Evolutionary conservation across 2,888 invertebrate genomes (phyloP).

Genomic region (Hemithea aestivaria): DNA sequence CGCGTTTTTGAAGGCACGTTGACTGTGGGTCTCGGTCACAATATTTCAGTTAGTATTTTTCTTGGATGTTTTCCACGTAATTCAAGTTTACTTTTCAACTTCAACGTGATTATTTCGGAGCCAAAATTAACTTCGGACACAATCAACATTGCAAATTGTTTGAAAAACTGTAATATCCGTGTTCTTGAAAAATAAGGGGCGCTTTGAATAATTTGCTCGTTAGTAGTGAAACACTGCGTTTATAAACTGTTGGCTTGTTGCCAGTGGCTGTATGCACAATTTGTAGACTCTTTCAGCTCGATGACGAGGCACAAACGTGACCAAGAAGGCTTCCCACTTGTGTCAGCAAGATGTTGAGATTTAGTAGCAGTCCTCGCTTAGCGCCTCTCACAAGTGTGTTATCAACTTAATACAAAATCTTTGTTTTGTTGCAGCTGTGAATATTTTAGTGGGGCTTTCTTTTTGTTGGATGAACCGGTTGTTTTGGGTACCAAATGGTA

Average conservation of each 20-base stretch:
- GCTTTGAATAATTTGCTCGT: conserved; percentile 53
- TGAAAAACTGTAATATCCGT: conserved; percentile 9
- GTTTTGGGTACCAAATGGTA: too few relatives aligned
- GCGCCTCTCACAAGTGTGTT: background rate
- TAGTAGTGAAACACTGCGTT: conserved; percentile 59
- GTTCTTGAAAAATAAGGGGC: conserved; percentile 27
- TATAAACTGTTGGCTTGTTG: conserved; percentile 60
- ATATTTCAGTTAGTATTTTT: too few relatives aligned
- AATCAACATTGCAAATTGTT: conserved; percentile 7
- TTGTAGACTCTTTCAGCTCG: conserved; percentile 51
- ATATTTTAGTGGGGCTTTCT: too few relatives aligned
- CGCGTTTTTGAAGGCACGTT: too few relatives aligned
- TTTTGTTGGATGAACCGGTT: too few relatives aligned
- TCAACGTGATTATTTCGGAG: too few relatives aligned
- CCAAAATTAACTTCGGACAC: conserved; percentile 10
- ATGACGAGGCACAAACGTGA: conserved; percentile 61
- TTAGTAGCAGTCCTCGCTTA: conserved; percentile 8
- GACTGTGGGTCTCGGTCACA: too few relatives aligned
- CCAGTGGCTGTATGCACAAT: conserved; percentile 56
- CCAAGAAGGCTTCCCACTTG: conserved; percentile 42
- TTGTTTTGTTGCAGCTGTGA: too few relatives aligned
- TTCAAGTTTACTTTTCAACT: too few relatives aligned
- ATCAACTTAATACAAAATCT: too few relatives aligned
- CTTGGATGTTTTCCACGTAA: too few relatives aligned
- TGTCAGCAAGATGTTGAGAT: conserved; percentile 34